Evolutionary conservation across 2,888 invertebrate genomes (phyloP).

Genomic region (Ypsolopha sequella): DNA sequence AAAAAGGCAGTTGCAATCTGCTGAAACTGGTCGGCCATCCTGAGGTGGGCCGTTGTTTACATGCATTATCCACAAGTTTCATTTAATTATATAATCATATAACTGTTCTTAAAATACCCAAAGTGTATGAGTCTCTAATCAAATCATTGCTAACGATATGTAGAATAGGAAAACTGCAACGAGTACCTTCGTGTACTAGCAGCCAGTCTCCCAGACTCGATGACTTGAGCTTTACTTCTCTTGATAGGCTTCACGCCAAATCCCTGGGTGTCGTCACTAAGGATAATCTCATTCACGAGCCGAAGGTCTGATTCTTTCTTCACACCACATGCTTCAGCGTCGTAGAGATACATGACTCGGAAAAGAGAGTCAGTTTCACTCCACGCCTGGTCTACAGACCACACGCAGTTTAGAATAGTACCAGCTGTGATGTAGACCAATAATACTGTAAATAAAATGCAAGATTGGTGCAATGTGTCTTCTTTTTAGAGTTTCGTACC

Average conservation of each 20-base stretch:
- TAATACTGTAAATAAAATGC: too few species aligned
- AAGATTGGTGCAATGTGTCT: too few species aligned
- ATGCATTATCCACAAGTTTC: too few species aligned
- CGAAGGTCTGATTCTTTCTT: conserved; percentile 10
- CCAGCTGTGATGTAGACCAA: background rate
- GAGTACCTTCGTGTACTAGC: conserved; percentile 34
- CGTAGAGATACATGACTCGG: conserved; percentile 52
- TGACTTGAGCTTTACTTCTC: conserved; percentile 24
- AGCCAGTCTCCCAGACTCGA: conserved; percentile 33
- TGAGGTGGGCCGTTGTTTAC: too few species aligned
- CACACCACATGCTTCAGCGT: conserved; percentile 32
- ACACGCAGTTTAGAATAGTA: conserved; percentile 32
- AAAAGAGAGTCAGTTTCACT: conserved; percentile 35
- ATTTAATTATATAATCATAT: too few species aligned
- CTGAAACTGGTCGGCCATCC: too few species aligned
- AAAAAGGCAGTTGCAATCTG: too few species aligned
- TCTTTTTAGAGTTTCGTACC: too few species aligned
- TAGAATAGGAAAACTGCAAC: too few species aligned
- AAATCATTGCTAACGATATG: too few species aligned
- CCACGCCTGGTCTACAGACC: conserved; percentile 27
- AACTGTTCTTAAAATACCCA: too few species aligned
- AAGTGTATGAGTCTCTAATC: too few species aligned
- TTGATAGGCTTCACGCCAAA: conserved; percentile 28
- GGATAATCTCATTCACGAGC: conserved; percentile 17
- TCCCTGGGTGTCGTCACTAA: conserved; percentile 33